A percentile compares a stretch with the other conserved stretches of the same genome.
phyloP scores from a whole-genome alignment of 2,888 invertebrate genomes.

The Cotesia congregata region DNA sequence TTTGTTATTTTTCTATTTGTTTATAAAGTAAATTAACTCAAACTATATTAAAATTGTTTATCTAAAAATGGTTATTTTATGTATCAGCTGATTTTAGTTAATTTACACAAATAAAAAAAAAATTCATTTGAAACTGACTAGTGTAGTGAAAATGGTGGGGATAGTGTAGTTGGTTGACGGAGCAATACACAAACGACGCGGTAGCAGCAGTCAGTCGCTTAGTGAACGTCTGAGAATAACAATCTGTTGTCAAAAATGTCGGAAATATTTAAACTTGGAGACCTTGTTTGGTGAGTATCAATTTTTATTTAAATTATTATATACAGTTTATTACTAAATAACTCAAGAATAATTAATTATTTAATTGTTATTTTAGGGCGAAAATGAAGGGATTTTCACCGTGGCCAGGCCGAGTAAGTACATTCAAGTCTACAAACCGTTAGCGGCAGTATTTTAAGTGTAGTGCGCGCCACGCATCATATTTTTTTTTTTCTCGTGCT shows the following conservation, averaged over 20 bases:
- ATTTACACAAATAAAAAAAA: background rate
- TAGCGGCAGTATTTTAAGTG: slow-evolving; percentile 56
- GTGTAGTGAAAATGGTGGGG: slow-evolving; percentile 45
- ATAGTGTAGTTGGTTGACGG: slow-evolving; percentile 58
- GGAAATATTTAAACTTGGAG: slow-evolving; percentile 76
- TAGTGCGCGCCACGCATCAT: slow-evolving; percentile 57
- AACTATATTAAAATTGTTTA: no score
- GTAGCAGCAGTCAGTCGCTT: slow-evolving; percentile 62
- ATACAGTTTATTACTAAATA: no score
- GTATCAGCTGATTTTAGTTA: no score
- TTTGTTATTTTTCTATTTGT: background rate
- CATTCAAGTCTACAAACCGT: slow-evolving; percentile 66
- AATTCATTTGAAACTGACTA: slow-evolving; percentile 36
- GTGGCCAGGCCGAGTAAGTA: slow-evolving; percentile 96
- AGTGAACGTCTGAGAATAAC: slow-evolving; percentile 58
- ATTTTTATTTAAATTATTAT: slow-evolving; percentile 32
- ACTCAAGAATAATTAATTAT: slow-evolving; percentile 47
- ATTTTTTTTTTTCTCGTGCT: slow-evolving; percentile 43
- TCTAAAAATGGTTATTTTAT: no score
- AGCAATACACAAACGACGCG: slow-evolving; percentile 65
- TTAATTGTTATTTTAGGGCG: slow-evolving; percentile 80
- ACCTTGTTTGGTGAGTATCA: slow-evolving; percentile 78
- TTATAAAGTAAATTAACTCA: no score
- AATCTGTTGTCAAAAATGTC: slow-evolving; percentile 68
- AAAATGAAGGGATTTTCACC: slow-evolving; percentile 98